Conservation (phyloP, 2,797 vertebrate species). For the Glossophaga mutica region DNA sequence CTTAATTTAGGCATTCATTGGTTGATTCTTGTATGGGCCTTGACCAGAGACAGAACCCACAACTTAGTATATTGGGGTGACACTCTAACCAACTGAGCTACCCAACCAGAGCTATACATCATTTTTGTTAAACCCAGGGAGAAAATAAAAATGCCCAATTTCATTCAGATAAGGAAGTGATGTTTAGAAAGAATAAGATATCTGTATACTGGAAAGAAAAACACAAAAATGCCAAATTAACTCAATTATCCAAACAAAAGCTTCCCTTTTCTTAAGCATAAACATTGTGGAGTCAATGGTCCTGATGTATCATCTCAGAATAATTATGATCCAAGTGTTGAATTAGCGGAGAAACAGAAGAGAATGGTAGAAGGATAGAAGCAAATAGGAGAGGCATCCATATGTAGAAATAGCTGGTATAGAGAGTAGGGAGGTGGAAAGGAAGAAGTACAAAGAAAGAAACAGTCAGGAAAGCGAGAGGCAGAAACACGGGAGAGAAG, state of each 20-base stretch:
- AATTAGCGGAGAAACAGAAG: background rate
- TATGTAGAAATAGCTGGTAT: background rate
- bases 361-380: background rate
- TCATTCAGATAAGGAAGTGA: background rate
- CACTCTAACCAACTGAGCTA: no score
- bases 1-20: no score
- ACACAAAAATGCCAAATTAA: background rate
- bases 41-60: no score
- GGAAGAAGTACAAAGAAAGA: background rate
- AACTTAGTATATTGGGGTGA: no score
- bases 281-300: background rate
- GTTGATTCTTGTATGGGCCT: no score
- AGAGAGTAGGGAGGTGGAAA: background rate
- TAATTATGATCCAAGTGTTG: background rate
- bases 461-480: background rate
- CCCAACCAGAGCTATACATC: no score
- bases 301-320: background rate
- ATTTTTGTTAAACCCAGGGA: background rate
- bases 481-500: background rate
- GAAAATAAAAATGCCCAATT: background rate
- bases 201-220: background rate
- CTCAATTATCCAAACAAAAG: background rate
- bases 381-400: background rate
- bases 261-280: background rate
- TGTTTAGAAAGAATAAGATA: background rate